These are phyloP conservation scores for Ommatoiulus sabulosus DNA, from an alignment of 2,888 invertebrate genomes.

Conservation along the genomic window DNA sequence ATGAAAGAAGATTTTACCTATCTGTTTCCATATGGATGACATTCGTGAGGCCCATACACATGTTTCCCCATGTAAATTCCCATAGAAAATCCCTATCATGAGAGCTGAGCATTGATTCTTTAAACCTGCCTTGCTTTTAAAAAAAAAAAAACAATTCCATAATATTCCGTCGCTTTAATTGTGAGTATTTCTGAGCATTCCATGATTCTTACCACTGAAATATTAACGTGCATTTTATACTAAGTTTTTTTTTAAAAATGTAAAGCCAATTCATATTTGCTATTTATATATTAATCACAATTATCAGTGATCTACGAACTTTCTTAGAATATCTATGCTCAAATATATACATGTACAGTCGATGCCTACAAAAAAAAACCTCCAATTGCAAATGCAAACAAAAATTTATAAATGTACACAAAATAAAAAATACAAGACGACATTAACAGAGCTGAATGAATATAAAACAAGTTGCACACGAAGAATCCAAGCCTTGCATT, in stretches of 20 bases:
- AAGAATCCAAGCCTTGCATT: constrained; percentile 28
- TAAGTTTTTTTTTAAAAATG: background rate
- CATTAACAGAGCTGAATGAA: background rate
- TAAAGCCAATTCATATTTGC: background rate
- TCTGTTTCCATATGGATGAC: too few species aligned
- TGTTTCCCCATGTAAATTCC: too few species aligned
- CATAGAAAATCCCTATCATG: background rate
- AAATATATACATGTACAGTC: background rate
- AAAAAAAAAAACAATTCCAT: too few species aligned
- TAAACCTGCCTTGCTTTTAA: background rate
- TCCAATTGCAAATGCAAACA: background rate
- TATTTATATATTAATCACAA: background rate
- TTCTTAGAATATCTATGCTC: background rate
- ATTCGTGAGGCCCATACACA: too few species aligned
- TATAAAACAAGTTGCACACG: constrained; percentile 11
- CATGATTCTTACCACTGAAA: background rate
- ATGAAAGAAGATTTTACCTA: too few species aligned
- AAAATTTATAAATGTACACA: background rate
- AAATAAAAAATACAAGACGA: background rate
- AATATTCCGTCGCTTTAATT: background rate
- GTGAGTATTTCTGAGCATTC: background rate
- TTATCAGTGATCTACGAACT: background rate
- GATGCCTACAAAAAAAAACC: background rate
- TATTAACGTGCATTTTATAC: background rate
- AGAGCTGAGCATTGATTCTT: background rate